Base-by-base conservation (phyloP, 2,888 invertebrate species). In the Tethea ocularis region DNA sequence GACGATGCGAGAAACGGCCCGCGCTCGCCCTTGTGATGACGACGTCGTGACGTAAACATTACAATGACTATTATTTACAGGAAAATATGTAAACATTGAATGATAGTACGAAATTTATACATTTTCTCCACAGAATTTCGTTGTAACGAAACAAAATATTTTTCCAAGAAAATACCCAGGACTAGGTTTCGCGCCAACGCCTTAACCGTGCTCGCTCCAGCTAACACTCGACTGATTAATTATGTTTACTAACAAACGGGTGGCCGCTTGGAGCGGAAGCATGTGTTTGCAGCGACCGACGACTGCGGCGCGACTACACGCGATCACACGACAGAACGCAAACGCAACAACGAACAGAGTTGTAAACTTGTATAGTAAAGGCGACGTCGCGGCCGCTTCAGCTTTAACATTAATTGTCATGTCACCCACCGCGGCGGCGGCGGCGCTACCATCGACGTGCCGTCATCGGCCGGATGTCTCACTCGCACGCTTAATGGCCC, bases 401-500 rank as follows among this genome's bases (percentile, higher is more conserved):
- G 36, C 56, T 56, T 56, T 54, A 58, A 10, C 57, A 51, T 58
- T 57, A 57, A 58, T 26, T 56, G 56, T 46, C 41, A 24, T 15
- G 17, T 15, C 6, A n/a, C 17, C 17, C 41, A 17, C 7, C 2
- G 46, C 17, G 17, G 29, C 29, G 29, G 5, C 29, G 8, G 29
- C 29, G 5, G 6, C 29, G 8, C 29, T 24, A 6, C 24, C 24
- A 6, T 6, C 24, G 24, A n/a, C 24, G 6, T 24, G 24, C 24
- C 24, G 24, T 6, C 8, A 29, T 8, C 41, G 7, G 1, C 46
- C 46, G 46, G 46, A 46, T 20, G 20, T 46, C 26, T 29, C 24
- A 58, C 57, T 51, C 17, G 29, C 54, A 51, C 15, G 23, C 51
- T 51, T 46, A 56, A 56, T 33, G 52, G 59, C 56, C 33, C 33